A percentile compares a stretch with the other conserved stretches of the same genome.
phyloP scores from a whole-genome alignment of 1,140 invertebrate genomes.

The Drosophila ficusphila region DNA sequence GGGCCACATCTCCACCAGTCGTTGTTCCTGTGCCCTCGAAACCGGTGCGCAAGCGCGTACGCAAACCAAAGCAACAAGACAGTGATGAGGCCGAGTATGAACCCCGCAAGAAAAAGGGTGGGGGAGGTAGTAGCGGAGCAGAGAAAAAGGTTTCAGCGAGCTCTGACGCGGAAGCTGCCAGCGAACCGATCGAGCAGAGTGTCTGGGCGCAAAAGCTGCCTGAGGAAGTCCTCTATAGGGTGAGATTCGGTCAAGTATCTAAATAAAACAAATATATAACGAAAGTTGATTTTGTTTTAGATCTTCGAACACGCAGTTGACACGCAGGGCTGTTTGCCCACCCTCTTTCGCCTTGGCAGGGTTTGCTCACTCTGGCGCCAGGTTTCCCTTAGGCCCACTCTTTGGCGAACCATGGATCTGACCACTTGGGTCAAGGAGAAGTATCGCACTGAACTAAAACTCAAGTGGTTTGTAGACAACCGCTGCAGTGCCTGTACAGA shows the following conservation, averaged over 20 bases:
- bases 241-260: slow-evolving; percentile 15
- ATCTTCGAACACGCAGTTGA: slow-evolving; percentile 89
- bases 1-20: slow-evolving; percentile 6
- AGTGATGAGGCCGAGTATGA: slow-evolving; percentile 85
- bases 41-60: slow-evolving; percentile 84
- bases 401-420: slow-evolving; percentile 92
- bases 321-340: slow-evolving; percentile 89
- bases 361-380: slow-evolving; percentile 91
- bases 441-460: slow-evolving; percentile 89
- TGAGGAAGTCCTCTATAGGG: slow-evolving; percentile 86
- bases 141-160: slow-evolving; percentile 56
- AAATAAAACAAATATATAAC: not conserved
- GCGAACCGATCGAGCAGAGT: slow-evolving; percentile 85
- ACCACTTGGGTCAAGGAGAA: slow-evolving; percentile 89
- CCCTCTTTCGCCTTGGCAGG: slow-evolving; percentile 88
- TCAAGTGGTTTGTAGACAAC: slow-evolving; percentile 91
- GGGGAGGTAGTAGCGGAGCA: slow-evolving; percentile 25
- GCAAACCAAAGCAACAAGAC: slow-evolving; percentile 85
- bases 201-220: slow-evolving; percentile 87
- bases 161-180: slow-evolving; percentile 48
- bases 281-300: slow-evolving; percentile 57
- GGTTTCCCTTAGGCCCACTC: slow-evolving; percentile 87
- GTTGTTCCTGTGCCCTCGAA: slow-evolving; percentile 39
- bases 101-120: slow-evolving; percentile 77
- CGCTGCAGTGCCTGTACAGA: slow-evolving; percentile 89